Evolutionary conservation across 2,113 vertebrate species (phyloP), one percentile per base, ranked within the genome.

Genomic region (Myxocyprinus asiaticus): DNA sequence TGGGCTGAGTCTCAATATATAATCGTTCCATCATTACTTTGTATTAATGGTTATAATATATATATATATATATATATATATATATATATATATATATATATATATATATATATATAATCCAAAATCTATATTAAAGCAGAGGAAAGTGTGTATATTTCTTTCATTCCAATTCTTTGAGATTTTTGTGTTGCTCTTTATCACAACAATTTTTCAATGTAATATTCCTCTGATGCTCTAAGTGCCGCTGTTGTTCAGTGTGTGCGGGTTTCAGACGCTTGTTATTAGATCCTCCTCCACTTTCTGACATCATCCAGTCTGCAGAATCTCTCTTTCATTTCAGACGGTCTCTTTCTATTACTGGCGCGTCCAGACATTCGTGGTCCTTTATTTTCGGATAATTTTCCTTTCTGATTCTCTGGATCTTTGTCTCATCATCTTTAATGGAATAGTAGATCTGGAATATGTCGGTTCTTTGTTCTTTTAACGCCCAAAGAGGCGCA

Each of bases 221-320:
- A 84, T 88, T 90, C 73, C 7, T n/a, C 47, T 86, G 91, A 89
- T 89, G 94, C 96, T 93, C 89, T 89, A 79, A 86, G 95, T 90
- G 95, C 91, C 95, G 95, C 95, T 96, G 94, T 96, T 91, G 93
- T 88, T 92, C 91, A 94, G 85, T 90, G 86, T 79, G 61, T 83
- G 44, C 4, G 0, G 9, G 67, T 2, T 59, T 42, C 14, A 44
- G 48, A 22, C 11, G 6, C 2, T 67, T 0, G 3, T 47, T 33
- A 33, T 61, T 1, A 63, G 10, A 70, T 70, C 56, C 55, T 42
- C 77, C 67, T 76, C 9, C 17, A 73, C 50, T 79, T 67, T 42
- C 17, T 69, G 77, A 70, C 56, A 63, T 70, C 47, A 63, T 50
- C 1, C 58, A 68, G n/a, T 48, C 47, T 63, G 77, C 22, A 44